phyloP scores from a whole-genome alignment of 2,888 invertebrate species.

The Hemaris fuciformis region DNA sequence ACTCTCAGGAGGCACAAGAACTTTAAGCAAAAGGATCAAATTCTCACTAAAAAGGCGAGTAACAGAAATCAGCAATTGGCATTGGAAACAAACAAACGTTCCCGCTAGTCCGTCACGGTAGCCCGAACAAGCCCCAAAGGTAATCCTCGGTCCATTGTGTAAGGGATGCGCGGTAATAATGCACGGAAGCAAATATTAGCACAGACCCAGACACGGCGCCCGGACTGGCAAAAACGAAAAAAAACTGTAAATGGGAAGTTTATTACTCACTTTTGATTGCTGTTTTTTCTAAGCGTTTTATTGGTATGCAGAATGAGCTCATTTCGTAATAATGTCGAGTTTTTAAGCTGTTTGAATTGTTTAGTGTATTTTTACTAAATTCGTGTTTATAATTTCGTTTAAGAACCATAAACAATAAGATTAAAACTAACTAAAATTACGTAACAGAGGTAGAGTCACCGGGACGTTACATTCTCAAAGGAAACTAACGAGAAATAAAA shows the following conservation, averaged over 20 bases:
- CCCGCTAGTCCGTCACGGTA: constrained; percentile 25
- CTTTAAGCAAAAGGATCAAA: neutral
- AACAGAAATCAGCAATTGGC: constrained; percentile 9
- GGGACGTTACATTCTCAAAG: no score
- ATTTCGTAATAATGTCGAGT: neutral
- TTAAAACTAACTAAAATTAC: no score
- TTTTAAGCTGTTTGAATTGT: neutral
- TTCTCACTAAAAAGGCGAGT: neutral
- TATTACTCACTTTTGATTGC: constrained; percentile 40
- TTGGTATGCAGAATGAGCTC: neutral
- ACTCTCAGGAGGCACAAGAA: no score
- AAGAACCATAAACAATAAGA: no score
- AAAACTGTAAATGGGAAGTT: constrained; percentile 44
- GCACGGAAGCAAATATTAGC: constrained; percentile 75
- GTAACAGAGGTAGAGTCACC: no score
- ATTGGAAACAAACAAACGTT: constrained; percentile 18
- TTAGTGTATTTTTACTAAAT: no score
- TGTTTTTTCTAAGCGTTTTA: constrained; percentile 24
- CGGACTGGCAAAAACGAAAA: constrained; percentile 53
- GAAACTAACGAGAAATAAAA: no score
- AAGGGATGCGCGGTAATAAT: constrained; percentile 67
- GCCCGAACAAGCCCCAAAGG: constrained; percentile 39
- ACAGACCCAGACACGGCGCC: constrained; percentile 59
- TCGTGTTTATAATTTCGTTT: no score
- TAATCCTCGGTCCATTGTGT: constrained; percentile 66